Conservation (phyloP, 2,797 vertebrate genomes). For the Alfaro cultratus region DNA sequence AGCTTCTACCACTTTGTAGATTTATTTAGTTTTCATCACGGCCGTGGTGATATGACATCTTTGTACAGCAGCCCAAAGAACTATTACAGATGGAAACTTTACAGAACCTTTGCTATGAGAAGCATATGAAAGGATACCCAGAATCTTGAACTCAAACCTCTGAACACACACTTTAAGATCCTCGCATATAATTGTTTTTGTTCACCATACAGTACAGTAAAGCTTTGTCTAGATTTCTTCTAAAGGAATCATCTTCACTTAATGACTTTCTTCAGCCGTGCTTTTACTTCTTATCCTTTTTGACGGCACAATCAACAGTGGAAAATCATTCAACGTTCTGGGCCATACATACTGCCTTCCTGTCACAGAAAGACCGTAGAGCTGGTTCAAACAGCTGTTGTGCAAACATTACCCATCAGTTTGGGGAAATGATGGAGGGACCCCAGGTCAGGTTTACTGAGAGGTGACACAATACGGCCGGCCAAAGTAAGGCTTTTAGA, state of each 20-base stretch:
- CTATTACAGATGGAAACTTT: background rate
- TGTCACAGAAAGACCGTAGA: background rate
- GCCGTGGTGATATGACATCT: background rate
- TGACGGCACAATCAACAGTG: background rate
- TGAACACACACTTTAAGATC: background rate
- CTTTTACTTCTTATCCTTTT: background rate
- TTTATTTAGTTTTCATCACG: background rate
- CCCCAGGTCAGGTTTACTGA: background rate
- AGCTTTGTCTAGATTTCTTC: background rate
- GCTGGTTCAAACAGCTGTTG: constrained; percentile 1
- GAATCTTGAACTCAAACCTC: background rate
- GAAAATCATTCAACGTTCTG: background rate
- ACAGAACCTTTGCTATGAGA: background rate
- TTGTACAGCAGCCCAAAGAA: background rate
- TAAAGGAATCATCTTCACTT: too few relatives aligned
- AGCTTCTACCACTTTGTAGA: background rate
- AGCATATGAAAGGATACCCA: background rate
- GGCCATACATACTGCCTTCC: background rate
- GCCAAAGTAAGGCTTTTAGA: background rate
- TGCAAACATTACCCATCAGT: background rate
- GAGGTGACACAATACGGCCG: background rate
- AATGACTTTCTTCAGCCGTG: background rate
- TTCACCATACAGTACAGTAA: background rate
- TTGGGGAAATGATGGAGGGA: background rate
- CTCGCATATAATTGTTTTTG: background rate